Evolutionary conservation across 2,888 invertebrate genomes (phyloP), one percentile per base, ranked within the genome.

Genomic region (Pyrgus malvae): DNA sequence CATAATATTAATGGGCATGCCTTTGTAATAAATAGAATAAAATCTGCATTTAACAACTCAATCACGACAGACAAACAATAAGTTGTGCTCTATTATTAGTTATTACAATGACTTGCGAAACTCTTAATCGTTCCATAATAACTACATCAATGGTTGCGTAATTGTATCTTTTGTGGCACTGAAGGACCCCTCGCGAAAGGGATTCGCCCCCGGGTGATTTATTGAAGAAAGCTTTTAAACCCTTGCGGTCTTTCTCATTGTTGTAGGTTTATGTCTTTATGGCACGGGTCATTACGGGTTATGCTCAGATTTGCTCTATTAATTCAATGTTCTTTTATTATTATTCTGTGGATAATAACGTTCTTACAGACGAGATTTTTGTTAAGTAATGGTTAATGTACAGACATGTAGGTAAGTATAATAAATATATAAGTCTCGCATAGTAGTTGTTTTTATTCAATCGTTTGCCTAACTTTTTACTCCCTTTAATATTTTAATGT

Each of bases 151-250:
- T 80, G 74, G 67, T 75, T 72, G 67, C 67, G 76, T 85, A 84
- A 83, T 85, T 83, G 74, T 76, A 74, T 84, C 77, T 72, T 69
- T 80, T 78, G 76, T 68, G 63, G 49, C 57, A 55, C 60, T 56
- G 54, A 57, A 56, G 56, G 66, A 60, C 61, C 58, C 63, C 61
- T 61, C 58, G 29, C 55, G 61, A 37, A 60, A 61, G 67, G 69
- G 67, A 63, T 66, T 63, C 62, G 60, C 64, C 53, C 50, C 58
- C 62, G 51, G 62, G 79, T 88, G 88, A 88, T 89, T 89, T 88
- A 89, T 89, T 70, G 74, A 76, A 78, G 86, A 88, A 88, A 84
- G 89, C 88, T 87, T 78, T 89, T 89, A 89, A 88, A 83, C 89
- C 88, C 88, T 87, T 87, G 83, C 82, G 74, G 69, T 73, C 64